Base-by-base conservation (phyloP, 2,113 vertebrate genomes). In the Spilogale gracilis region DNA sequence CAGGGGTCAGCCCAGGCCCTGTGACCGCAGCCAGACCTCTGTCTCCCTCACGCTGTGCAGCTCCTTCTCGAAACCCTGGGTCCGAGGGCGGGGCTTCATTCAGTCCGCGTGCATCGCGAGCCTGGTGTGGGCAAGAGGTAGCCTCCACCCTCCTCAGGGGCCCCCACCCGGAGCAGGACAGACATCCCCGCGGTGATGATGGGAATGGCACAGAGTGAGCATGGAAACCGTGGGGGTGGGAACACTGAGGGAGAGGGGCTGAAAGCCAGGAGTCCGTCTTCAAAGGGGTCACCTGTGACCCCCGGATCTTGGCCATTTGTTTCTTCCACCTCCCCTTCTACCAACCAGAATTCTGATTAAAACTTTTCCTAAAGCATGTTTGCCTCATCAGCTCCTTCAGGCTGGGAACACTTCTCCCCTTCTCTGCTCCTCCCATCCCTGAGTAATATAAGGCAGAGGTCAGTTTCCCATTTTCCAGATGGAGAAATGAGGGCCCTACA, bases 91-190 rank as follows among this genome's bases (percentile, higher is more conserved):
- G 32, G 6, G 54, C 84, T n/a, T 71, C 60, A 0, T 38, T 52
- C 3, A 8, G 30, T 6, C 9, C 80, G n/a, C 0, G 0, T 6
- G 3, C 2, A 4, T 13, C 23, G 4, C 4, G 1, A 4, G 16
- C n/a, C 69, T 3, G 0, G 16, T 2, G 0, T 23, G 2, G 11
- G 0, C 2, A 48, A 65, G 48, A n/a, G 1, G 4, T 2, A 45
- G 25, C 43, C 60, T 56, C 67, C 14, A 1, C 4, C 23, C 43
- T 38, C 60, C 69, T 79, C 5, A 11, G 69, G 6, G 7, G 9
- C 21, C 67, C 43, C 50, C 1, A 5, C 9, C 12, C 45, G 13
- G 3, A 9, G 9, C 21, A 50, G 48, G n/a, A 58, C 7, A 32
- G 32, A 63, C 16, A 18, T 17, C 32, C 87, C 48, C 0, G 0